Percentiles rank a stretch among this genome's conserved stretches.
Conservation (phyloP, 2,888 invertebrate genomes). For the Lepidochitona cinerea region DNA sequence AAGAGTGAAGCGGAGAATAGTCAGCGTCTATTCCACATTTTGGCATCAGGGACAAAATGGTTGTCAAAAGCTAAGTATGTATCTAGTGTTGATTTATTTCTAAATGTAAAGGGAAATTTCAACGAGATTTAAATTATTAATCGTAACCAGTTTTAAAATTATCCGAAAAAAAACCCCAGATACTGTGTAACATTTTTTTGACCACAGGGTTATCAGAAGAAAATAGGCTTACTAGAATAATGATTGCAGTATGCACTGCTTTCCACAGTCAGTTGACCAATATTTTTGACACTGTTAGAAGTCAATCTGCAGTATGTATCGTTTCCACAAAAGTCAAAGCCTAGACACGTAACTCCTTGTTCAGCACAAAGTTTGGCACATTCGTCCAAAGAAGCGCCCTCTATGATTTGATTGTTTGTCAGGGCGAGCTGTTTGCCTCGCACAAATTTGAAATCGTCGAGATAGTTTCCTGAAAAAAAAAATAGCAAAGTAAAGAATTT, state of each 20-base stretch:
- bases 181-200: no score
- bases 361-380: conserved; percentile 56
- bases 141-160: no score
- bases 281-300: conserved; percentile 36
- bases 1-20: no score
- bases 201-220: no score
- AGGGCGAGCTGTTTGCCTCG: conserved; percentile 31
- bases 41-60: no score
- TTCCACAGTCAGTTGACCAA: conserved; percentile 43
- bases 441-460: conserved; percentile 45
- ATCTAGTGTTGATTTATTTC: no score
- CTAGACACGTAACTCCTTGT: conserved; percentile 43
- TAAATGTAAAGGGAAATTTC: no score
- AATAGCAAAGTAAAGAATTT: no score
- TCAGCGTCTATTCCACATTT: no score
- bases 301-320: conserved; percentile 49
- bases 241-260: conserved; percentile 43
- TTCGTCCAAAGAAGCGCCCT: conserved; percentile 37
- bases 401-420: conserved; percentile 40
- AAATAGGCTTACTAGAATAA: conserved; percentile 53
- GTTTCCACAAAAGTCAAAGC: conserved; percentile 56
- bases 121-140: no score
- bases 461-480: conserved; percentile 43
- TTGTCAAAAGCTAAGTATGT: no score
- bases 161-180: no score